Evolutionary conservation across 2,888 invertebrate species (phyloP).

Genomic region (Ophion ventricosus): DNA sequence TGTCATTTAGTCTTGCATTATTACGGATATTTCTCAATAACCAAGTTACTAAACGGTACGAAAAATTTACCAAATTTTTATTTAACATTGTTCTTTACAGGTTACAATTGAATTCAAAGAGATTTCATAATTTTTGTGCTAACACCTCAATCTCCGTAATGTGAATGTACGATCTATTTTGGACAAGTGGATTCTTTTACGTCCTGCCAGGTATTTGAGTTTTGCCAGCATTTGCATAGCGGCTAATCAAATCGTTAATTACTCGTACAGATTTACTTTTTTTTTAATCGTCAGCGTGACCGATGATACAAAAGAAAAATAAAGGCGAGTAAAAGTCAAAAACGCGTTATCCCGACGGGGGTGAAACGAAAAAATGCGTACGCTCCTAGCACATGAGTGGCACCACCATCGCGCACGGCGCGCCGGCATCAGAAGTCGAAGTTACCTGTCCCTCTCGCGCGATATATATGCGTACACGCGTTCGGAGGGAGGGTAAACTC

Average conservation of each 20-base stretch:
- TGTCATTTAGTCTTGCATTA: no score
- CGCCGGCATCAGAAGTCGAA: slow-evolving; percentile 1
- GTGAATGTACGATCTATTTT: not conserved
- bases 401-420: slow-evolving; percentile 21
- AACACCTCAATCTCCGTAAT: no score
- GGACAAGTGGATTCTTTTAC: not conserved
- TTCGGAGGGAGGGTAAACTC: slow-evolving; percentile 18
- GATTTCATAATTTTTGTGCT: no score
- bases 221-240: not conserved
- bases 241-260: not conserved
- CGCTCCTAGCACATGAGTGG: not conserved
- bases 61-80: no score
- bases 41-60: no score
- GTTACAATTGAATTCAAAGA: no score
- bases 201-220: not conserved
- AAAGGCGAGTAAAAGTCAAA: not conserved
- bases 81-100: no score
- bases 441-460: slow-evolving; percentile 8
- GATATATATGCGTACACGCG: not conserved
- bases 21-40: no score
- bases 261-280: not conserved
- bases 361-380: not conserved
- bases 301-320: not conserved
- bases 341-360: not conserved
- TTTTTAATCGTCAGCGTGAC: not conserved